phyloP scores from a whole-genome alignment of 2,888 invertebrate genomes.

The Onthophagus sagittarius region DNA sequence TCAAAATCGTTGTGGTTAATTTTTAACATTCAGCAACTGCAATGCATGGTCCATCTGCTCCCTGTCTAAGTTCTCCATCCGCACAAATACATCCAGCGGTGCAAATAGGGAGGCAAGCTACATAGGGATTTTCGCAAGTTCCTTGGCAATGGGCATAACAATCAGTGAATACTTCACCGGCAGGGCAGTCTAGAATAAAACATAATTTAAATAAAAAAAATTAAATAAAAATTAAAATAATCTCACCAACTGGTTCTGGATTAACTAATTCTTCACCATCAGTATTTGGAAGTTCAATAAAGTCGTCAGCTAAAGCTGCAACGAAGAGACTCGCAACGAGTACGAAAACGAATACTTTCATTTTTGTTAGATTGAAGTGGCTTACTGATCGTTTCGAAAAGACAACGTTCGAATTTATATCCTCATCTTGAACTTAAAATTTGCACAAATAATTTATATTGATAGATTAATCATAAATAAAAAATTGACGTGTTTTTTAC shows the following conservation, averaged over 20 bases:
- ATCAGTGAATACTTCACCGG: background rate
- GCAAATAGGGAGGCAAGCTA: background rate
- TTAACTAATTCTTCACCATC: background rate
- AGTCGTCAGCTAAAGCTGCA: background rate
- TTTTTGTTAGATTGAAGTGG: background rate
- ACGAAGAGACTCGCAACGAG: background rate
- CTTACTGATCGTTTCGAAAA: no score
- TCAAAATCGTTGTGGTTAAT: background rate
- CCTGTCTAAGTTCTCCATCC: background rate
- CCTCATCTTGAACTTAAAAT: background rate
- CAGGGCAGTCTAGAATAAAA: background rate
- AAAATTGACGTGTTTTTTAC: background rate
- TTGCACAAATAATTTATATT: background rate
- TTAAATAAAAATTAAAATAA: background rate
- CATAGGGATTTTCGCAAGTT: background rate
- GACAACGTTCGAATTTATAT: no score
- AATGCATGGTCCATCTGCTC: background rate
- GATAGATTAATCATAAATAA: background rate
- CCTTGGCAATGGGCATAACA: background rate
- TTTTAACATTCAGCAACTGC: background rate
- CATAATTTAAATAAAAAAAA: background rate
- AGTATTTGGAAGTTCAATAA: background rate
- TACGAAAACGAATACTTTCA: background rate
- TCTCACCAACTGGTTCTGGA: no score
- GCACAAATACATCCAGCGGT: background rate